Base-by-base conservation (phyloP, 2,113 vertebrate species). In the Platichthys stellatus region DNA sequence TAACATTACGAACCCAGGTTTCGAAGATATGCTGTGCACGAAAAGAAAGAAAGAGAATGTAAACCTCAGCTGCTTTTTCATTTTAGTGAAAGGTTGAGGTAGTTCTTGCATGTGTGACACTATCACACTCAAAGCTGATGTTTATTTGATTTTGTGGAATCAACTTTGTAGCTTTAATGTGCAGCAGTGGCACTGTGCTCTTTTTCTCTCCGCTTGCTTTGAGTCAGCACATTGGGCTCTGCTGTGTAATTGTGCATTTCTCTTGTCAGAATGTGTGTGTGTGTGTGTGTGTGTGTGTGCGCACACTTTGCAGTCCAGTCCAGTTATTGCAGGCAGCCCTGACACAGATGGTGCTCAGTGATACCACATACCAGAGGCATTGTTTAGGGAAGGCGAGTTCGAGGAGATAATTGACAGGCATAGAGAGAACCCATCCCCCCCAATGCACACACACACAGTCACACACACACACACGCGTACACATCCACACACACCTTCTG, bases 331-430 rank as follows among this genome's bases (percentile, higher is more conserved):
- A 90, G 88, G 88, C 92, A 93, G 88, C 94, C 92, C 87, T 91
- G 88, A 92, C 94, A 93, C 94, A 95, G 94, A 95, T 95, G 94
- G 94, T 93, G 88, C 83, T 90, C 84, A 90, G 92, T 76, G 87
- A 95, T 94, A 94, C 89, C 93, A 93, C 94, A 95, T 95, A 95
- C 94, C 94, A 95, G 89, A 94, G 94, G 93, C 92, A 94, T 95
- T 95, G 94, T 95, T 95, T 93, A 93, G 92, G 87, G 89, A 93
- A 92, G 92, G 93, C 87, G 79, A 92, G 92, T 89, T 89, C 31
- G 84, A 92, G 90, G 88, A 95, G 94, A 94, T 94, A 94, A 95
- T 94, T 95, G 94, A 95, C 94, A 94, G 90, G 85, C 93, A 89
- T 92, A 90, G 90, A 90, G 92, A 90, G 70, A 65, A 84, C 81